Percentiles rank a stretch among this genome's conserved stretches.
Evolutionary conservation across 2,113 vertebrate species (phyloP).

Genomic region (Scortum barcoo): DNA sequence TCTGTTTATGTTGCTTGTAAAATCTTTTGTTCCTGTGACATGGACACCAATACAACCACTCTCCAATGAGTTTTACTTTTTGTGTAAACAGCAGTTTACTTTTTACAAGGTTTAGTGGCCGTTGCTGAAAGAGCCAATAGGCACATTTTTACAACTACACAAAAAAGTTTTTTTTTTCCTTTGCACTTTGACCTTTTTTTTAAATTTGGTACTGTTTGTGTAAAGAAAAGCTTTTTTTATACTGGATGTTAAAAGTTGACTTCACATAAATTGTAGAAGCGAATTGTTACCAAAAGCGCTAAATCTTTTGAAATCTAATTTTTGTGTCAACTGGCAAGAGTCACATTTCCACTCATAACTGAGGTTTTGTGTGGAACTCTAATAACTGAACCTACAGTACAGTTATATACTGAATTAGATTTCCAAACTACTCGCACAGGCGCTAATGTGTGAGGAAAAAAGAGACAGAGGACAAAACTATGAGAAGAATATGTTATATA

Average conservation of each 20-base stretch:
- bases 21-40: slow-evolving; percentile 33
- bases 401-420: not conserved
- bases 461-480: not conserved
- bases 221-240: not conserved
- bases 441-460: not conserved
- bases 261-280: not conserved
- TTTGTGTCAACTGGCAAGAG: not conserved
- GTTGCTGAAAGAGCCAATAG: not conserved
- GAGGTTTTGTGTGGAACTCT: not conserved
- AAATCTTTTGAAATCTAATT: not conserved
- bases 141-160: slow-evolving; percentile 12
- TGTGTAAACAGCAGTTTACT: slow-evolving; percentile 24
- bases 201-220: slow-evolving; percentile 4
- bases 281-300: not conserved
- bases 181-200: slow-evolving; percentile 34
- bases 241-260: not conserved
- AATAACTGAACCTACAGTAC: not conserved
- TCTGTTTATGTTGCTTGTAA: slow-evolving; percentile 39
- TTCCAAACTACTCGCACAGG: not conserved
- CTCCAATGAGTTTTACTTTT: slow-evolving; percentile 17
- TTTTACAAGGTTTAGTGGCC: not conserved
- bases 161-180: slow-evolving; percentile 15
- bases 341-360: not conserved
- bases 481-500: not conserved
- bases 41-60: slow-evolving; percentile 55